These are phyloP conservation scores for Silurus glanis DNA, from an alignment of 2,113 vertebrate species.

Conservation along the genomic window DNA sequence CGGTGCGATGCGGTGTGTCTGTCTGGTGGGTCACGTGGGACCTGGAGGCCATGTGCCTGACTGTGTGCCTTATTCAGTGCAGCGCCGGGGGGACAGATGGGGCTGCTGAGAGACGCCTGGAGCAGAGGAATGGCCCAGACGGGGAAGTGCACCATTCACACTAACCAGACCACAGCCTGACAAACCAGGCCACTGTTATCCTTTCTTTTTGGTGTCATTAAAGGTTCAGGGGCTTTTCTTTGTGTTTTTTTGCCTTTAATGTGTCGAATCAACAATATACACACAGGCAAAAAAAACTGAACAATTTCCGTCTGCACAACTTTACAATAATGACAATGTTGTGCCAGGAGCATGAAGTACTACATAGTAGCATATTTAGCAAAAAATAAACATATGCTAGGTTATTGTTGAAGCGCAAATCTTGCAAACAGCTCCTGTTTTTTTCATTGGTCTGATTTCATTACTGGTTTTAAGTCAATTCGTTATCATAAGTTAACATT, in stretches of 20 bases:
- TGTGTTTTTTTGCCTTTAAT: neutral
- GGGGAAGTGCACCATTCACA: conserved; percentile 54
- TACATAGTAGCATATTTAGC: too few species aligned
- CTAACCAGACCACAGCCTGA: conserved; percentile 39
- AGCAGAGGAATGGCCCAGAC: conserved; percentile 53
- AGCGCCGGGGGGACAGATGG: conserved; percentile 72
- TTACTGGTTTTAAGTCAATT: neutral
- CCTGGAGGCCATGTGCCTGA: conserved; percentile 55
- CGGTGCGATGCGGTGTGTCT: conserved; percentile 11
- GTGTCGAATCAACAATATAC: neutral
- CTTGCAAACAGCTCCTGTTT: neutral
- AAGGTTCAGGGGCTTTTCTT: neutral
- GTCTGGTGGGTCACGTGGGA: conserved; percentile 48
- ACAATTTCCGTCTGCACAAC: neutral
- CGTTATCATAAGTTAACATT: too few species aligned
- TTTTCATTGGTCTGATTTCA: neutral
- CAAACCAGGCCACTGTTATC: conserved; percentile 38
- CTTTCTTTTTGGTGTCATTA: conserved; percentile 2
- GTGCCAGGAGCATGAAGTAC: too few species aligned
- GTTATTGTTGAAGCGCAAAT: neutral
- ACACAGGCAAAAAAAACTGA: neutral
- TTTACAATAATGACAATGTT: neutral
- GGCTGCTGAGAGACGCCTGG: conserved; percentile 70
- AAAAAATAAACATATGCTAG: too few species aligned
- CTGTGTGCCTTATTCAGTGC: conserved; percentile 68